Conservation (phyloP, 2,888 invertebrate genomes). For the Quadroppia sp. region DNA sequence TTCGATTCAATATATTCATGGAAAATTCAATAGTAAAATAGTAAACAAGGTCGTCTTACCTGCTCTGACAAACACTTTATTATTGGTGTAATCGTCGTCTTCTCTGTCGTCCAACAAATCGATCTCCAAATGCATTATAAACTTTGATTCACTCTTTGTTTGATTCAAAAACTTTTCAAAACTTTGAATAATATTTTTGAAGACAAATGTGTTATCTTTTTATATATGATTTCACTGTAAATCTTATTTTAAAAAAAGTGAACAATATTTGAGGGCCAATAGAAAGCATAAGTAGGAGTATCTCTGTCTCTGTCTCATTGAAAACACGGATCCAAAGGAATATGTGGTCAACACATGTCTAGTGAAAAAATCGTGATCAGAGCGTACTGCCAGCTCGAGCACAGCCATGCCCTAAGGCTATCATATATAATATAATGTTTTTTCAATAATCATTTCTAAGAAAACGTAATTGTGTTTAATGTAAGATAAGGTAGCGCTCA, state of each 20-base stretch:
- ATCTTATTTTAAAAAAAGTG: neutral
- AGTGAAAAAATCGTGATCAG: conserved; percentile 25
- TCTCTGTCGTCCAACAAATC: conserved; percentile 13
- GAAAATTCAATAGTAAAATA: neutral
- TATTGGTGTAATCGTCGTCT: neutral
- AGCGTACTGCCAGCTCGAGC: neutral
- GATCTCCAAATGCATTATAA: conserved; percentile 15
- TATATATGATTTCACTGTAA: neutral
- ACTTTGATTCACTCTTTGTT: neutral
- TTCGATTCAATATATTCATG: neutral
- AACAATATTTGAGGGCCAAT: conserved; percentile 10
- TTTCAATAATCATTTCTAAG: conserved; percentile 31
- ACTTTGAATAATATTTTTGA: neutral
- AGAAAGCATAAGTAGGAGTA: conserved; percentile 29
- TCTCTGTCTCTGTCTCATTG: conserved; percentile 20
- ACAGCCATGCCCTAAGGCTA: neutral
- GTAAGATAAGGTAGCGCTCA: conserved; percentile 25
- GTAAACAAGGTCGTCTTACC: neutral
- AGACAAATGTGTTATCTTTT: neutral
- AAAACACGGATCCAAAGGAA: conserved; percentile 1
- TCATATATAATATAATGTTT: neutral
- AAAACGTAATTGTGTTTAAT: conserved; percentile 32
- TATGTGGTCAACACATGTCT: conserved; percentile 26
- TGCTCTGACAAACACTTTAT: conserved; percentile 24
- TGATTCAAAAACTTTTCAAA: too few relatives aligned